A percentile compares a stretch with the other conserved stretches of the same genome.
phyloP scores from a whole-genome alignment of 2,113 vertebrate species.

The Oreotragus oreotragus region DNA sequence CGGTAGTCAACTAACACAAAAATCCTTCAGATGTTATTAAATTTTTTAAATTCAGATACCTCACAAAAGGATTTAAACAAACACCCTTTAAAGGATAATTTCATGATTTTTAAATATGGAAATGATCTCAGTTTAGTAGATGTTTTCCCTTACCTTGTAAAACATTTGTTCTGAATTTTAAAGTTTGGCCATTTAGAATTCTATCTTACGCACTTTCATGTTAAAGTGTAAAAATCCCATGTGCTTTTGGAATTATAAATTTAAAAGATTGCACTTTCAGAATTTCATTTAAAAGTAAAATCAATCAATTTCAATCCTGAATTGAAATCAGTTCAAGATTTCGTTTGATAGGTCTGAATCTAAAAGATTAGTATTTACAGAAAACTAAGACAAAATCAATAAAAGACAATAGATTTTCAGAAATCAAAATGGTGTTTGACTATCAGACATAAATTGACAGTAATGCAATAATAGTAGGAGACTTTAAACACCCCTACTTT shows the following conservation, averaged over 20 bases:
- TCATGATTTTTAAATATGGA: background rate
- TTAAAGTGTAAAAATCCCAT: background rate
- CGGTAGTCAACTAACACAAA: background rate
- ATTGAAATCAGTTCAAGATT: background rate
- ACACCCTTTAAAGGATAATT: background rate
- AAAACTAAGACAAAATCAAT: background rate
- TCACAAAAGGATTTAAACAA: background rate
- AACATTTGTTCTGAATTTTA: background rate
- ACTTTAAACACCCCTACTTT: background rate
- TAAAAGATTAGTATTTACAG: background rate
- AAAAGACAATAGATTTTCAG: background rate
- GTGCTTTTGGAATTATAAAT: slow-evolving; percentile 1
- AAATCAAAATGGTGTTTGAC: slow-evolving; percentile 9
- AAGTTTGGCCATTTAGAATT: background rate
- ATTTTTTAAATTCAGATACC: background rate
- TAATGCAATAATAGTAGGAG: background rate
- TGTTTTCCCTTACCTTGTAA: background rate
- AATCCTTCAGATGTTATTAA: background rate
- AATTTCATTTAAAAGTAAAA: background rate
- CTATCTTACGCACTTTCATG: background rate
- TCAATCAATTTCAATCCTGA: background rate
- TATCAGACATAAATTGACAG: background rate
- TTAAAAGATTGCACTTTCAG: background rate
- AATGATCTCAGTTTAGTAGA: background rate
- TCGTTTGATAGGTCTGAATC: background rate